Evolutionary conservation across 2,113 vertebrate genomes (phyloP), one percentile per base, ranked within the genome.

Genomic region (Cyrtonyx montezumae): DNA sequence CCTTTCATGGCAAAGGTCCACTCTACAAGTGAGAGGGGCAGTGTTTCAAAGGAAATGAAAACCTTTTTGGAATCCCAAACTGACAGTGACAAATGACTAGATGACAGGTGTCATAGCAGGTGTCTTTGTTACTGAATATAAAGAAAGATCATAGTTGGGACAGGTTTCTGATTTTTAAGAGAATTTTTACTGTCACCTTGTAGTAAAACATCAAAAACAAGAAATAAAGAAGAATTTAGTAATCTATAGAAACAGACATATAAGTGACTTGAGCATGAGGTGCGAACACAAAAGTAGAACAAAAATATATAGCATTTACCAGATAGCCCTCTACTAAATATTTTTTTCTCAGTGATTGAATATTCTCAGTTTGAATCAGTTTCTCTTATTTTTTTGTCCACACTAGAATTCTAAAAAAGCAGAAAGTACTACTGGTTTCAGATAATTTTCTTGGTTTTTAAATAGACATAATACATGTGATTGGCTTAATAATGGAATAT

Each of bases 351-450:
- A 14, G 49, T 46, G 37, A 26, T 6, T 92, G 21, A 10, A 61
- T 94, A 94, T 94, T 92, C 46, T 45, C 48, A 87, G 53, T 14
- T 84, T 66, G 36, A 92, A 82, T 84, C n/a, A 58, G 45, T 45
- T 20, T 73, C 9, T 71, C 23, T 77, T 71, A 22, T 65, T 63
- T 87, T 87, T 65, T 84, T 42, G 37, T 42, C 6, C 28, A 34
- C 1, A 0, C 49, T 91, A 73, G 67, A 74, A 91, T 89, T 92
- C 43, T 51, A 22, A 82, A 66, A 76, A 82, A 84, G 59, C 13
- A 81, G 42, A 51, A 93, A 73, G 34, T 53, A 37, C 42, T 13
- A 55, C 28, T 68, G 53, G 53, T 16, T 82, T 81, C 70, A 88
- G 36, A 84, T 53, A 79, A 80, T 81, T 18, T 19, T 53, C 36